A percentile compares a stretch with the other conserved stretches of the same genome.
These are phyloP conservation scores for Drosophila mimica DNA, from an alignment of 2,888 invertebrate genomes.

Conservation along the genomic window DNA sequence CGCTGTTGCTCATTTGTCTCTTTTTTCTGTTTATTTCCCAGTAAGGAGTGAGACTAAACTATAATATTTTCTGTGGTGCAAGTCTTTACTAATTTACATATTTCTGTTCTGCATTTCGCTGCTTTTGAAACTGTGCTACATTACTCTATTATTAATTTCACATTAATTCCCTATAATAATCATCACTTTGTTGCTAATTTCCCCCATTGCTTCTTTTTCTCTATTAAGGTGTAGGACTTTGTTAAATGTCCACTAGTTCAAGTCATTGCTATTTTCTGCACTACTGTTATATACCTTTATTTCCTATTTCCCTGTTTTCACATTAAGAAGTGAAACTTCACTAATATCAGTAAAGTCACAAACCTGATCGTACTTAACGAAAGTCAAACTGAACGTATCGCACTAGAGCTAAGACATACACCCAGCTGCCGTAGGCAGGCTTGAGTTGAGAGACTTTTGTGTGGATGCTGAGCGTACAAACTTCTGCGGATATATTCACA, in stretches of 20 bases:
- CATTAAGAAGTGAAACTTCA: not conserved
- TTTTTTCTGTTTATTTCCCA: not conserved
- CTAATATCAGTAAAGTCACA: not conserved
- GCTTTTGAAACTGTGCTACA: not conserved
- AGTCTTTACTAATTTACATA: not conserved
- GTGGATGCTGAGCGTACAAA: slow-evolving; percentile 26
- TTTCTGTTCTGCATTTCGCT: not conserved
- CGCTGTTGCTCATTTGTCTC: too few relatives aligned
- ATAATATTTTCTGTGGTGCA: not conserved
- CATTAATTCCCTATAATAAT: not conserved
- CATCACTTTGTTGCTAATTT: not conserved
- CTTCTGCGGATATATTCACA: slow-evolving; percentile 10
- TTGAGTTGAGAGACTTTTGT: not conserved
- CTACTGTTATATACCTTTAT: not conserved
- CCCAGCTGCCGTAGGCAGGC: not conserved
- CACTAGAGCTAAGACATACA: slow-evolving; percentile 9
- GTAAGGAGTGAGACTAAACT: not conserved
- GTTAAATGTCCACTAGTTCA: not conserved
- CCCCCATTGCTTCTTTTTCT: not conserved
- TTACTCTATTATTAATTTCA: not conserved
- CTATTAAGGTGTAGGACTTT: not conserved
- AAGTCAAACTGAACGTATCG: not conserved
- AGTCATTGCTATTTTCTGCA: not conserved
- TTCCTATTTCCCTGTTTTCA: not conserved
- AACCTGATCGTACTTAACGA: slow-evolving; percentile 2